Evolutionary conservation across 2,888 invertebrate genomes (phyloP).

Genomic region (Tanypteryx hageni): DNA sequence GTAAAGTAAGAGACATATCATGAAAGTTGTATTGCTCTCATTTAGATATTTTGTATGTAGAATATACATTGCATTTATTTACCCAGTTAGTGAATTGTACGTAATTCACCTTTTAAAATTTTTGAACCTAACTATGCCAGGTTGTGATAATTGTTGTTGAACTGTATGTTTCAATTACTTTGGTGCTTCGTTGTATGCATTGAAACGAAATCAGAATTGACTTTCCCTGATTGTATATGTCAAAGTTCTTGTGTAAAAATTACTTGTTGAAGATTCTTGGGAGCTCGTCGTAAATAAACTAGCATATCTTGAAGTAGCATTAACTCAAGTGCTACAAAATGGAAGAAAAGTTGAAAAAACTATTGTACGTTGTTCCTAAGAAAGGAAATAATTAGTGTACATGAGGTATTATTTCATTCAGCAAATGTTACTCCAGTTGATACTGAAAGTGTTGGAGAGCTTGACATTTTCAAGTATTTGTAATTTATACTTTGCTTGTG

Average conservation of each 20-base stretch:
- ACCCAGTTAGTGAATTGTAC: not conserved
- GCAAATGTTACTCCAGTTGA: not conserved
- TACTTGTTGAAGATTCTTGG: not conserved
- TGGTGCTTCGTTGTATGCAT: not conserved
- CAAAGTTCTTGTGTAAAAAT: not conserved
- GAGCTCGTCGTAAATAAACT: not conserved
- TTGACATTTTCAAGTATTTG: not conserved
- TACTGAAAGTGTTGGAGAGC: not conserved
- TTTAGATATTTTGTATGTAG: not conserved
- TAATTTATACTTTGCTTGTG: not conserved
- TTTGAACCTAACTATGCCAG: not conserved
- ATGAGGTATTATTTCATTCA: not conserved
- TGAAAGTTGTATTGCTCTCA: not conserved
- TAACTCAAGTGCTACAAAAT: not conserved
- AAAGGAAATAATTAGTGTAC: not conserved
- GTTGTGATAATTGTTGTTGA: conserved; percentile 57
- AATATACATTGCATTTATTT: conserved; percentile 5
- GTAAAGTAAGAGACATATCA: conserved; percentile 30
- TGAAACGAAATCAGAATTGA: not conserved
- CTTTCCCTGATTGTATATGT: not conserved
- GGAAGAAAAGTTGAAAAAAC: conserved; percentile 23
- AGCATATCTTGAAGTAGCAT: not conserved
- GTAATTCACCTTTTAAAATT: conserved; percentile 18
- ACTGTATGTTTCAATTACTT: not conserved
- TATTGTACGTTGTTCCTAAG: not conserved